Evolutionary conservation across 2,113 vertebrate genomes (phyloP).

Genomic region (Notothenia coriiceps): DNA sequence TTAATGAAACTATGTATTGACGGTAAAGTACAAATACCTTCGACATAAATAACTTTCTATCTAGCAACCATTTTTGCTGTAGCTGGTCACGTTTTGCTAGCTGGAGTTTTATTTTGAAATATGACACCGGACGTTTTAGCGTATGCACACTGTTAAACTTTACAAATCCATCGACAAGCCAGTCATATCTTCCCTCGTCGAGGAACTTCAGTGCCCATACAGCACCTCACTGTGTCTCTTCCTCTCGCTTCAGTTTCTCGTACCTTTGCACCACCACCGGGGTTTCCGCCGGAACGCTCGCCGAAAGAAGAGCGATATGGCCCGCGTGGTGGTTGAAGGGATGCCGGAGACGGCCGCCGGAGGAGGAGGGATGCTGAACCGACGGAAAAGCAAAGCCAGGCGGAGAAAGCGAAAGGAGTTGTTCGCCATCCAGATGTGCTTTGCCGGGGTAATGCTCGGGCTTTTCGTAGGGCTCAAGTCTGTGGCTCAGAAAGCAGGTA

Average conservation of each 20-base stretch:
- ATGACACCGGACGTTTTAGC: background rate
- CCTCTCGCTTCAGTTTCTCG: slow-evolving; percentile 8
- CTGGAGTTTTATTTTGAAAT: slow-evolving; percentile 60
- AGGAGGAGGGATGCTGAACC: slow-evolving; percentile 66
- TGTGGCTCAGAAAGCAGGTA: slow-evolving; percentile 65
- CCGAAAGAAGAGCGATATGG: slow-evolving; percentile 57
- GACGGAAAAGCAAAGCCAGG: slow-evolving; percentile 66
- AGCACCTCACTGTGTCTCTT: slow-evolving; percentile 14
- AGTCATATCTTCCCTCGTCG: slow-evolving; percentile 25
- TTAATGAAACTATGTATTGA: no score
- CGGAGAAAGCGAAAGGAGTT: slow-evolving; percentile 77
- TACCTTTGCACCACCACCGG: slow-evolving; percentile 55
- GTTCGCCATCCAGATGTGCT: slow-evolving; percentile 76
- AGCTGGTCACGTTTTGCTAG: no score
- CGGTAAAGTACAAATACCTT: no score
- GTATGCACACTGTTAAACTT: background rate
- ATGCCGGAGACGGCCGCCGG: slow-evolving; percentile 56
- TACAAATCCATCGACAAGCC: background rate
- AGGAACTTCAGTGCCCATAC: slow-evolving; percentile 20
- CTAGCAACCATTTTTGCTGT: no score
- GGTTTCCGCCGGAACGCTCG: slow-evolving; percentile 49
- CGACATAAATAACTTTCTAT: no score
- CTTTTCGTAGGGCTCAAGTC: slow-evolving; percentile 56
- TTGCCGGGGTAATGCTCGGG: slow-evolving; percentile 63
- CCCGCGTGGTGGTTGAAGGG: slow-evolving; percentile 66